A percentile compares a stretch with the other conserved stretches of the same genome.
Evolutionary conservation across 2,888 invertebrate species (phyloP).

Genomic region (Bugula neritina): DNA sequence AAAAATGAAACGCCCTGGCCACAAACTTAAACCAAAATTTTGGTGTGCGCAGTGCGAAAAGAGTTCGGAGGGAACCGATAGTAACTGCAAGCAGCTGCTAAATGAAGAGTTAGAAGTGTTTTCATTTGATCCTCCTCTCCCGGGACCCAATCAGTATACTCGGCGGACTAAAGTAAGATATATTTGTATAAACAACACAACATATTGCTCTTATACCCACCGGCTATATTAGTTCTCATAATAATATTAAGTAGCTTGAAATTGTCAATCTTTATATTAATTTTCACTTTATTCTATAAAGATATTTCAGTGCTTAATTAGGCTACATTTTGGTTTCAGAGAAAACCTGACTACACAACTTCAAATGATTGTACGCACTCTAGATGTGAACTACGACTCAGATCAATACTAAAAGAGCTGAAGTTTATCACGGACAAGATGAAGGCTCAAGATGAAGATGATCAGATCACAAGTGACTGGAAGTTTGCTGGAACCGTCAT

Average conservation of each 20-base stretch:
- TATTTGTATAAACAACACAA: no score
- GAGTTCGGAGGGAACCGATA: neutral
- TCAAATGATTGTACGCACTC: neutral
- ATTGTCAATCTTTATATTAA: no score
- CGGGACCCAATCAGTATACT: no score
- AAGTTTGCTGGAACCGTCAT: slow-evolving; percentile 98
- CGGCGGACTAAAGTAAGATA: no score
- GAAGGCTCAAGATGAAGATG: slow-evolving; percentile 87
- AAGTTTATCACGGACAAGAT: slow-evolving; percentile 87
- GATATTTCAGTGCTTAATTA: no score
- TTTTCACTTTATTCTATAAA: no score
- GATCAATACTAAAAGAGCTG: slow-evolving; percentile 88
- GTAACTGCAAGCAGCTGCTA: neutral
- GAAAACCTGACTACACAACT: neutral
- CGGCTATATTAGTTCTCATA: no score
- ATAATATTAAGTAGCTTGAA: no score
- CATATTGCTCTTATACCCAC: no score
- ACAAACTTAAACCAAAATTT: slow-evolving; percentile 65
- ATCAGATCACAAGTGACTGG: slow-evolving; percentile 92
- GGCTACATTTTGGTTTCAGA: neutral
- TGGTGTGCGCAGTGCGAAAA: neutral
- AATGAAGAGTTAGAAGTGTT: neutral
- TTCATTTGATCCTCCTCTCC: no score
- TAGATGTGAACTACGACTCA: slow-evolving; percentile 60
- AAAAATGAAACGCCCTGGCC: slow-evolving; percentile 92